Evolutionary conservation across 2,797 vertebrate species (phyloP), one percentile per base, ranked within the genome.

Genomic region (Enteromius fasciolatus): DNA sequence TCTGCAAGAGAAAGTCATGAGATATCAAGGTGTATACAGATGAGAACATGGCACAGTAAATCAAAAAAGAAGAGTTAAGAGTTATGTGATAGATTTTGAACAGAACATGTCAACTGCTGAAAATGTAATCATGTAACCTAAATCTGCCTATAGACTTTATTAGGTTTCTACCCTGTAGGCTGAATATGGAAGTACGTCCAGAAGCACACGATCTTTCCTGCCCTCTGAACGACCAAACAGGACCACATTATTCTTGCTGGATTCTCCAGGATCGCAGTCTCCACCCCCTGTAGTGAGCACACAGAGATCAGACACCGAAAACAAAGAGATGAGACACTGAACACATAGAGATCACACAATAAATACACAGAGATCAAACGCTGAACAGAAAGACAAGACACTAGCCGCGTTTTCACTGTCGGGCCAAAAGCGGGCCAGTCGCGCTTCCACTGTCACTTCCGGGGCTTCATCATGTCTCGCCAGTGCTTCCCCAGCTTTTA

Each of bases 161-260:
- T 25, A 57, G 33, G 14, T 28, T 12, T 80, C 90, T 94, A 99
- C 98, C 96, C 96, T 97, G 88, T 98, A 99, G 61, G 97, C 96
- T 80, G 96, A 96, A 86, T 96, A 98, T 17, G 96, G 95, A 85
- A 99, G 94, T 0, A 93, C 95, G 86, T 99, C 98, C 72, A 99
- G 92, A 50, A 92, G 77, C 59, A 97, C 89, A 3, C 93, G 96
- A 0, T 98, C 96, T 86, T 96, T 96, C 78, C 91, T 95, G 86
- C 97, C 97, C 90, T 97, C 95, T 67, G 88, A 95, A 84, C 94
- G 94, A 81, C 97, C 97, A 83, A 97, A 99, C 18, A 99, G 86
- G 59, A 93, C 89, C 69, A 99, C 93, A 73, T 98, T 93, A 18
- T 98, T 96, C 82, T 98, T 96, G 84, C 97, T 97, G 87, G 96